Base-by-base conservation (phyloP, 2,888 invertebrate genomes). In the Deilephila porcellus region DNA sequence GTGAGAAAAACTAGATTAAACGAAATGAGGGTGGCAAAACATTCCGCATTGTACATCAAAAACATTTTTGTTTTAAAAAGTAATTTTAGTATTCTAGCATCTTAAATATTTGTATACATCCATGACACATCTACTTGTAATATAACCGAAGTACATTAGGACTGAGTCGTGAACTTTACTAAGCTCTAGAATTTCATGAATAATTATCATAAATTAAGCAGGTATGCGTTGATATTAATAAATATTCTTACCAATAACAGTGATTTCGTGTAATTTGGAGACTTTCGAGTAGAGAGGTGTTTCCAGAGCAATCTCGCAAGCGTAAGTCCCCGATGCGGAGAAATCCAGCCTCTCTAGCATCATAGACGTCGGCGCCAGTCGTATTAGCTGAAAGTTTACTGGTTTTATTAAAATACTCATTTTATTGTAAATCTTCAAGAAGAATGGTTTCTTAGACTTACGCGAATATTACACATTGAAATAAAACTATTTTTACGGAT, bases 211-310 rank as follows among this genome's bases (percentile, higher is more conserved):
- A 1, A 17, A 25, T 45, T 67, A 67, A 45, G 25, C 67, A 29
- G 52, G 25, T 25, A 25, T 67, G 52, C 45, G 52, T 67, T 25
- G 17, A 14, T 52, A 52, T 52, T 71, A 60, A 29, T 17, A 63
- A 37, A 25, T 72, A 53, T 71, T 84, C 97, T 96, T 90, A 98
- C 98, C 96, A 91, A 97, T 97, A 76, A 98, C 97, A 85, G 96
- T 97, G 82, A 98, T 95, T 89, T 97, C 96, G 88, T 97, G 97
- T 83, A 96, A 95, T 83, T 96, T 96, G 53, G 98, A 97, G 82
- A 97, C 96, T 93, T 97, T 97, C 60, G 97, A 97, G 91, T 97
- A 98, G 84, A 98, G 96, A 77, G 98, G 97, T 71, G 97, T 96
- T 86, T 97, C 97, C 85, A 97, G 96, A 73, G 98, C 97, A 37